Conservation (phyloP, 1,140 invertebrate genomes). For the Caerostris darwini region DNA sequence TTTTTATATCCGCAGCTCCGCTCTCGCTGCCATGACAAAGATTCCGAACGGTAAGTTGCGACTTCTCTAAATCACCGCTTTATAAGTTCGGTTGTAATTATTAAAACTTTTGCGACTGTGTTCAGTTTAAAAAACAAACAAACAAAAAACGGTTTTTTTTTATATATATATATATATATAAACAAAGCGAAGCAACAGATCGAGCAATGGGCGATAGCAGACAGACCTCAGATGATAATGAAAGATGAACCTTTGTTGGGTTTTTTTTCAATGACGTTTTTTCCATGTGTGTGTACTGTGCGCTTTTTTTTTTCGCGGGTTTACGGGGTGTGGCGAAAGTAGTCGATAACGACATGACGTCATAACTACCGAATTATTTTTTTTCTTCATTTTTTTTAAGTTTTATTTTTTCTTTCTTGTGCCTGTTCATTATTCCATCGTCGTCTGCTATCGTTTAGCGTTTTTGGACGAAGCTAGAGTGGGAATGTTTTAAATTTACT, state of each 20-base stretch:
- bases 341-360: constrained; percentile 63
- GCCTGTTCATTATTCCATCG: constrained; percentile 40
- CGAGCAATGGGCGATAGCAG: not conserved
- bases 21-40: constrained; percentile 61
- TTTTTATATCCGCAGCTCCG: not conserved
- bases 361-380: constrained; percentile 43
- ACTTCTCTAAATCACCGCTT: not conserved
- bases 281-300: not conserved
- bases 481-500: not conserved
- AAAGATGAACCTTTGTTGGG: constrained; percentile 17
- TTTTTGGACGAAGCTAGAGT: not conserved
- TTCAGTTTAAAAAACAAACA: not conserved
- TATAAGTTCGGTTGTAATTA: not conserved
- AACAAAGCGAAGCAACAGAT: constrained; percentile 10
- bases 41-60: constrained; percentile 63
- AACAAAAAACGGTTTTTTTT: not conserved
- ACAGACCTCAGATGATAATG: constrained; percentile 30
- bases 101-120: not conserved
- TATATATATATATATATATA: not conserved
- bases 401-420: not conserved
- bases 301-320: not conserved
- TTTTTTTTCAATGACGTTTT: constrained; percentile 3
- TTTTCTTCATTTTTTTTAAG: not conserved
- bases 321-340: constrained; percentile 47
- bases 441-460: constrained; percentile 32